Evolutionary conservation across 2,797 vertebrate genomes (phyloP).

Genomic region (Lagodon rhomboides): DNA sequence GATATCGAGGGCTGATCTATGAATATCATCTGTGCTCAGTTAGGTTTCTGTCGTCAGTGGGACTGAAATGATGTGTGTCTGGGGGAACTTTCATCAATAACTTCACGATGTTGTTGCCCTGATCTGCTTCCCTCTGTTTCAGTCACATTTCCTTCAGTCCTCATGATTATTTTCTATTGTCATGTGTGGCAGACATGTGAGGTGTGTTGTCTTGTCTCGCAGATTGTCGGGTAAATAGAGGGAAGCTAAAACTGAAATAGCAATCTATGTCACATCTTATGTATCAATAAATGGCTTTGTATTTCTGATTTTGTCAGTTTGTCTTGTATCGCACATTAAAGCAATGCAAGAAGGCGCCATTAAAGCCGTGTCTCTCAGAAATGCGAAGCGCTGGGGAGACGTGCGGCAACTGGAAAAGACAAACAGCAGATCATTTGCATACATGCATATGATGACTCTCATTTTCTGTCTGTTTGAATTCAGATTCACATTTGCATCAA

Average conservation of each 20-base stretch:
- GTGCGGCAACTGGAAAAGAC: not conserved
- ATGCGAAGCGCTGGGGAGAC: not conserved
- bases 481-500: slow-evolving; percentile 1
- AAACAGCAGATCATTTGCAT: slow-evolving; percentile 29
- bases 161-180: not conserved
- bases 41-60: slow-evolving; percentile 14
- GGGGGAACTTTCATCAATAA: slow-evolving; percentile 4
- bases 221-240: not conserved
- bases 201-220: not conserved
- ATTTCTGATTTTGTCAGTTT: too few species aligned
- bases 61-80: slow-evolving; percentile 15
- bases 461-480: not conserved
- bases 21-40: not conserved
- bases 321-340: not conserved
- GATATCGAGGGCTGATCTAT: not conserved
- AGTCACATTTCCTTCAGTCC: not conserved
- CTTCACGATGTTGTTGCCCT: not conserved
- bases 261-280: too few species aligned
- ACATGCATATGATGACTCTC: slow-evolving; percentile 11
- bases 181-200: not conserved
- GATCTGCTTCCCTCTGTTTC: not conserved
- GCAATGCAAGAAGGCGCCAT: not conserved
- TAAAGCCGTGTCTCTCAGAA: slow-evolving; percentile 6
- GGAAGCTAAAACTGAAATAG: too few species aligned
- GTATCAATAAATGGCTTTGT: too few species aligned